Percentiles rank a stretch among this genome's conserved stretches.
These are phyloP conservation scores for Salvelinus alpinus DNA, from an alignment of 2,113 vertebrate genomes.

Conservation along the genomic window DNA sequence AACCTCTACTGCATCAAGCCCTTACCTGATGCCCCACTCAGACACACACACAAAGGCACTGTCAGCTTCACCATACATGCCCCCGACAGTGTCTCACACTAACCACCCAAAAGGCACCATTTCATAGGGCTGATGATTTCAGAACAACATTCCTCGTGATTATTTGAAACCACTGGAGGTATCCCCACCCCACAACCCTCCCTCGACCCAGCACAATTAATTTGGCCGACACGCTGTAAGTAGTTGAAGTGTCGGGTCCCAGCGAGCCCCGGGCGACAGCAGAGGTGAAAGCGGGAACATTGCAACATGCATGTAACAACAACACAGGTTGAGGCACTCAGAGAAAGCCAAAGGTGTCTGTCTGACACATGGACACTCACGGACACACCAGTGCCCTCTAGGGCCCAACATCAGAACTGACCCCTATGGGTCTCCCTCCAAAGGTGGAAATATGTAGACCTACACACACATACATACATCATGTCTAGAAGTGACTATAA, in stretches of 20 bases:
- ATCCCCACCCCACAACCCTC: neutral
- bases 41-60: neutral
- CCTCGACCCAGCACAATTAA: conserved; percentile 11
- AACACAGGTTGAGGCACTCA: conserved; percentile 7
- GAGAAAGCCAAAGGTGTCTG: conserved; percentile 14
- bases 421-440: too few species aligned
- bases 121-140: conserved; percentile 57
- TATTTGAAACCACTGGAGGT: conserved; percentile 45
- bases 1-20: neutral
- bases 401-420: conserved; percentile 10
- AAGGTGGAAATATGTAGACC: too few species aligned
- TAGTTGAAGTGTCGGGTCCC: conserved; percentile 57
- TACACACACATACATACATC: too few species aligned
- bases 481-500: too few species aligned
- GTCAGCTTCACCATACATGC: neutral
- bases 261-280: conserved; percentile 10
- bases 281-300: conserved; percentile 39
- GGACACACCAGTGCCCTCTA: conserved; percentile 33
- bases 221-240: conserved; percentile 50
- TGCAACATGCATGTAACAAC: conserved; percentile 21
- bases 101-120: conserved; percentile 44
- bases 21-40: neutral
- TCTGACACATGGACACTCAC: neutral
- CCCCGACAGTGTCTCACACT: conserved; percentile 33
- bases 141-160: conserved; percentile 65